Base-by-base conservation (phyloP, 2,888 invertebrate genomes). In the Cryptops parisi region DNA sequence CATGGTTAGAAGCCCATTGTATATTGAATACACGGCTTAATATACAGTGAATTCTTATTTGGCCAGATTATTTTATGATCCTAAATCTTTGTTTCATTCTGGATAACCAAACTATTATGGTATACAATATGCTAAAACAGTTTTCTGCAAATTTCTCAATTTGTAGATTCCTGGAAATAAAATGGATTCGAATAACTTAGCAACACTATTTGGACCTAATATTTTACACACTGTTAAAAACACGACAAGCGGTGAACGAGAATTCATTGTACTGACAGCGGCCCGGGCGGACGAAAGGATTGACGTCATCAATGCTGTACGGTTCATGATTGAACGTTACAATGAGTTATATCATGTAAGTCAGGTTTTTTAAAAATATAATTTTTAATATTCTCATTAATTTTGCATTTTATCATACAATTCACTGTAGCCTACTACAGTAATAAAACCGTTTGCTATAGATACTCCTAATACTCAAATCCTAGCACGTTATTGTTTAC, bases 141-240 rank as follows among this genome's bases (percentile, higher is more conserved):
- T n/a, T n/a, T n/a, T n/a, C n/a, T n/a, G n/a, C n/a, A n/a, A n/a
- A 25, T 15, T 27, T 50, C 43, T 40, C 48, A 40, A 25, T 52
- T 58, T 59, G 5, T 62, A 74, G 82, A 76, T 80, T 46, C 69
- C 78, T 15, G 93, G 93, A 1, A 93, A 93, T 72, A 89, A 86
- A 74, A 94, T 94, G 94, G 88, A 91, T 68, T 81, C 85, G 44
- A 82, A 80, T 51, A 94, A 93, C 69, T 72, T 94, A 58, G 93
- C 94, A 0, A 93, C 90, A 0, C 63, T 94, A 39, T 89, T 94
- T 69, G 93, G 93, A 1, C 94, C 94, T 0, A 94, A 91, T 64
- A 84, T 94, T 62, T 76, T 94, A 52, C 88, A 90, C 64, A 80
- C 78, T 63, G 78, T 81, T 60, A 81, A 80, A 61, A 24, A 24